phyloP scores from a whole-genome alignment of 2,113 vertebrate genomes.

The Thalassoma bifasciatum region DNA sequence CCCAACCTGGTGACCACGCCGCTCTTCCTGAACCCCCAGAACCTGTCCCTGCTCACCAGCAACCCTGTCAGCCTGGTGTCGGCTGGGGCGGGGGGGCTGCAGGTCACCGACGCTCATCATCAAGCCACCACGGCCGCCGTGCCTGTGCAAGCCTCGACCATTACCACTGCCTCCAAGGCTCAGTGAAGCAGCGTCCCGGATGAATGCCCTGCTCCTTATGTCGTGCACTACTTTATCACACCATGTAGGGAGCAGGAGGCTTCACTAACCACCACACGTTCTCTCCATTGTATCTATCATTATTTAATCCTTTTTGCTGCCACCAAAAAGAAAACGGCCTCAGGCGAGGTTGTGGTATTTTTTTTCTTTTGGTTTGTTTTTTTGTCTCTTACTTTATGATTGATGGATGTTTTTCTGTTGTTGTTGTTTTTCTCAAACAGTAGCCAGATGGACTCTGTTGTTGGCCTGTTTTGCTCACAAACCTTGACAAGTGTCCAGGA shows the following conservation, averaged over 20 bases:
- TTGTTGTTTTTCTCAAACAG: constrained; percentile 33
- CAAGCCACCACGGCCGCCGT: constrained; percentile 89
- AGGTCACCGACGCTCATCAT: constrained; percentile 91
- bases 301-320: constrained; percentile 84
- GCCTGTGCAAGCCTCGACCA: constrained; percentile 88
- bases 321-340: constrained; percentile 83
- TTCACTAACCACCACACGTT: constrained; percentile 63
- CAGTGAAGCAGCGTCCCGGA: constrained; percentile 87
- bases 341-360: constrained; percentile 66
- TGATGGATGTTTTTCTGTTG: constrained; percentile 48
- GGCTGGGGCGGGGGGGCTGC: constrained; percentile 90
- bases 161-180: constrained; percentile 97
- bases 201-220: constrained; percentile 38
- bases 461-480: constrained; percentile 58
- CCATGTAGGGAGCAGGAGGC: constrained; percentile 48
- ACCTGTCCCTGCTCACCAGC: constrained; percentile 98
- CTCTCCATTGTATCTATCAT: constrained; percentile 68
- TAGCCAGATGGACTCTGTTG: constrained; percentile 61
- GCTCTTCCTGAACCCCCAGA: constrained; percentile 98
- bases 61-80: constrained; percentile 98
- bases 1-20: constrained; percentile 96
- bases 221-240: constrained; percentile 66
- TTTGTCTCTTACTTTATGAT: constrained; percentile 36
- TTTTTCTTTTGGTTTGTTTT: constrained; percentile 34
- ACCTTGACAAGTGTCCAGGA: constrained; percentile 52